These are phyloP conservation scores for Anas georgica DNA, from an alignment of 2,797 vertebrate species.

Conservation along the genomic window DNA sequence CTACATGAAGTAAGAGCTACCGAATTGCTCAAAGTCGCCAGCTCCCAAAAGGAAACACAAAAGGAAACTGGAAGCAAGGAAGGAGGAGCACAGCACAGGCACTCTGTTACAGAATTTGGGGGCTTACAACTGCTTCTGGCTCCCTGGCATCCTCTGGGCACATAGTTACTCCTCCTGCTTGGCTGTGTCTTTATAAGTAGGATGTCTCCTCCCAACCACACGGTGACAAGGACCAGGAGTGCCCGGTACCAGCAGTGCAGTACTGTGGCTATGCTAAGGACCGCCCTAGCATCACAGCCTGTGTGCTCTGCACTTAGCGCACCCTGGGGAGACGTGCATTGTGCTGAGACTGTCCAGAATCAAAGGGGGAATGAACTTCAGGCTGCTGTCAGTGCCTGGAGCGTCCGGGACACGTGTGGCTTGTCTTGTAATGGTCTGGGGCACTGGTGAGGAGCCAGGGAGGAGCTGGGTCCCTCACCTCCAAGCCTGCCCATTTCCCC, in stretches of 20 bases:
- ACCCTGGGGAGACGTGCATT: rapidly evolving
- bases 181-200: neutral
- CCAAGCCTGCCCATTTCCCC: neutral
- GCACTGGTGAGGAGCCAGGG: neutral
- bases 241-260: neutral
- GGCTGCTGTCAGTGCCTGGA: neutral
- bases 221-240: neutral
- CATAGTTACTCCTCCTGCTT: neutral
- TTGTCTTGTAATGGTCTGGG: neutral
- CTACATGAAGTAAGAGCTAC: too few relatives aligned
- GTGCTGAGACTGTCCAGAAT: neutral
- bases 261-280: neutral
- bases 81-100: too few relatives aligned
- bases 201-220: neutral
- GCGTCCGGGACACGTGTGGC: neutral
- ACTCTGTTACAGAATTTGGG: too few relatives aligned
- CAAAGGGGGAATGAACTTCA: neutral
- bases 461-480: neutral
- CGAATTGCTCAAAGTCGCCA: too few relatives aligned
- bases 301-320: neutral
- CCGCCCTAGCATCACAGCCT: neutral
- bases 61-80: too few relatives aligned
- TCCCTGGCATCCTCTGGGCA: neutral
- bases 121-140: neutral
- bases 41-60: too few relatives aligned